Evolutionary conservation across 2,888 invertebrate species (phyloP), one percentile per base, ranked within the genome.

Genomic region (Callyntrura guangdongensis): DNA sequence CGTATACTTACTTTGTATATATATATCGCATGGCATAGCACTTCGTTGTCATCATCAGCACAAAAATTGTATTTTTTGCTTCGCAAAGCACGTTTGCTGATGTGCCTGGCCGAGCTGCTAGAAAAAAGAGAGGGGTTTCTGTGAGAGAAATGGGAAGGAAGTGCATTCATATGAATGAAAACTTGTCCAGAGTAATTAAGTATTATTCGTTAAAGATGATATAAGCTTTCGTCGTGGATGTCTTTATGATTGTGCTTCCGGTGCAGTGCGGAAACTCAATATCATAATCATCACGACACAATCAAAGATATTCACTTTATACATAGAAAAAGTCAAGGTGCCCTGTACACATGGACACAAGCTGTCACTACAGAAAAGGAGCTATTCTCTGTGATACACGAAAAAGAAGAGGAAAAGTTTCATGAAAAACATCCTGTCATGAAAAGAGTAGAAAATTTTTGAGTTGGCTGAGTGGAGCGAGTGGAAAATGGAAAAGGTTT

Each of bases 401-500:
- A 14, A 53, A 14, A 53, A 6, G 36, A 64, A 9, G 11, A 22
- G 22, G 22, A 64, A 64, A 64, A 64, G 64, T 22, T 64, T 25
- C 64, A 12, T 9, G 12, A 64, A 64, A 45, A 45, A n/a, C 72
- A 72, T 17, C 12, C 12, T 45, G n/a, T 22, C 20, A 4, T 36
- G 36, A 8, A 61, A 61, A 61, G 17, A 17, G 3, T 14, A 27
- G 61, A 22, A n/a, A n/a, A n/a, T n/a, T n/a, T 36, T 36, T 36
- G 36, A 69, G 69, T 69, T 69, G 69, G n/a, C 47, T 49, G 22
- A 25, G 56, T 47, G 22, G 49, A n/a, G n/a, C n/a, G 25, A 61
- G 36, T 81, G 81, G 45, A 81, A 81, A 81, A 27, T 79, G 14
- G 79, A 36, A 45, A 81, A 27, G 82, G 59, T 61, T n/a, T 82